Evolutionary conservation across 2,888 invertebrate genomes (phyloP).

Genomic region (Cybosia mesomella): DNA sequence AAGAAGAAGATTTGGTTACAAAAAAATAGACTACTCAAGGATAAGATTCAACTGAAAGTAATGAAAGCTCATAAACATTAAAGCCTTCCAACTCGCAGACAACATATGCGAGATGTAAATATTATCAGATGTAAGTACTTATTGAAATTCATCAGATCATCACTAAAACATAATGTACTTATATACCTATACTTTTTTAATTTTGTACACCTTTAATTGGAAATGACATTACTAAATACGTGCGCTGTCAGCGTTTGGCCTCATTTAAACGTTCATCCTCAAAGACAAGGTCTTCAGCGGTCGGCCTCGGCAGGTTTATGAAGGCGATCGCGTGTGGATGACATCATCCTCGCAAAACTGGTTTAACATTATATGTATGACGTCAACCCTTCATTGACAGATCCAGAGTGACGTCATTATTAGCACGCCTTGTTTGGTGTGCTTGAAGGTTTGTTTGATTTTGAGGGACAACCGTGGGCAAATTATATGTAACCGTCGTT

Average conservation of each 20-base stretch:
- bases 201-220: background rate
- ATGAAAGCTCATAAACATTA: no score
- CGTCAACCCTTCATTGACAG: conserved; percentile 43
- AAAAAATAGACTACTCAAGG: no score
- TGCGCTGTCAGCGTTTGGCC: conserved; percentile 32
- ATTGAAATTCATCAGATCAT: background rate
- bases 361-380: conserved; percentile 38
- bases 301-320: conserved; percentile 57
- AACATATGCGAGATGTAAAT: no score
- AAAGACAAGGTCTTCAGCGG: conserved; percentile 52
- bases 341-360: conserved; percentile 60
- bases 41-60: no score
- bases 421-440: conserved; percentile 18
- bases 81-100: no score
- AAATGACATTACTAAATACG: background rate
- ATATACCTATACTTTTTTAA: background rate
- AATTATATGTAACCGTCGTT: no score
- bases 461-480: background rate
- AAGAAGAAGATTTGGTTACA: no score
- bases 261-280: conserved; percentile 46
- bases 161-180: background rate
- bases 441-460: background rate
- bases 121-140: no score
- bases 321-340: conserved; percentile 58
- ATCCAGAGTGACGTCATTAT: conserved; percentile 39